Percentiles rank a stretch among this genome's conserved stretches.
Conservation (phyloP, 2,888 invertebrate species). For the Platypus cylindrus region DNA sequence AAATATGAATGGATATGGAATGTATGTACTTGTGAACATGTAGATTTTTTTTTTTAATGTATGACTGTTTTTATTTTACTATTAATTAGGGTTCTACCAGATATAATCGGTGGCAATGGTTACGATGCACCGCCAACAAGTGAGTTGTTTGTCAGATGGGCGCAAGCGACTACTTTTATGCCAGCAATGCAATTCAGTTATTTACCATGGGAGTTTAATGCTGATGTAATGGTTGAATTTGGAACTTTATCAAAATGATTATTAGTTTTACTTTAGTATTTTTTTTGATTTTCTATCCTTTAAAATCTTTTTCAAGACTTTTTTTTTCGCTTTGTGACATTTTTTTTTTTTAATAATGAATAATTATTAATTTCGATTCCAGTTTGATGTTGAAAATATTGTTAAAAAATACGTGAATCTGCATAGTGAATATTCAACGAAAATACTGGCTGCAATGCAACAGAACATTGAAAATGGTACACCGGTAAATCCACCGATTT, state of each 20-base stretch:
- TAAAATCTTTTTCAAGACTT: no score
- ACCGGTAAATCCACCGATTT: conserved; percentile 70
- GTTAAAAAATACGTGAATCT: conserved; percentile 50
- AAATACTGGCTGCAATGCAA: conserved; percentile 50
- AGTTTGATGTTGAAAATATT: conserved; percentile 46
- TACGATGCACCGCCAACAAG: conserved; percentile 31
- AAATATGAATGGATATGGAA: conserved; percentile 37
- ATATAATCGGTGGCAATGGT: conserved; percentile 59
- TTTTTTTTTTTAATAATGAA: no score
- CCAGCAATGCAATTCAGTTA: conserved; percentile 70
- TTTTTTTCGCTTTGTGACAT: no score
- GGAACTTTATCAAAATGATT: no score
- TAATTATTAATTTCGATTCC: conserved; percentile 3
- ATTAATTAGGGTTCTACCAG: conserved; percentile 49
- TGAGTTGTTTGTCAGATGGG: conserved; percentile 65
- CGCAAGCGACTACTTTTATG: conserved; percentile 64
- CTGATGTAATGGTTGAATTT: conserved; percentile 8
- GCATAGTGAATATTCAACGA: conserved; percentile 48
- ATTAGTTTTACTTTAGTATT: no score
- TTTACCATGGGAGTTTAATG: conserved; percentile 60
- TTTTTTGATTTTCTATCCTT: no score
- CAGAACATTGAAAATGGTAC: conserved; percentile 46
- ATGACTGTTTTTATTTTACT: neutral
- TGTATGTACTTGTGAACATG: conserved; percentile 19
- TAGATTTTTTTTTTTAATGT: neutral